Evolutionary conservation across 2,113 vertebrate species (phyloP).

Genomic region (Uropsilus gracilis): DNA sequence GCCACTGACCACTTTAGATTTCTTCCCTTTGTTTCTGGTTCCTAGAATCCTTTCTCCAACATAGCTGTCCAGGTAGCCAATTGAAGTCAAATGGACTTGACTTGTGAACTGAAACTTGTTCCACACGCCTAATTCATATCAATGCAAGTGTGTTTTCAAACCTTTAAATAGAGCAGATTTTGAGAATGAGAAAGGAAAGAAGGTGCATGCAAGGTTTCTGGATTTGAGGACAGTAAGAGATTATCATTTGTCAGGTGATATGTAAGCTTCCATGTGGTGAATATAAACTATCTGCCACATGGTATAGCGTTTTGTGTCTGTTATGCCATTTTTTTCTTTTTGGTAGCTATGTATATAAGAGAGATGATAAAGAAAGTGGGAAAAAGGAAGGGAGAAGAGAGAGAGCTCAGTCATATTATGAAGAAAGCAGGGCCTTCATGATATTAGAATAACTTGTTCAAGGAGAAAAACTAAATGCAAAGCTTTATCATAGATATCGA

Average conservation of each 20-base stretch:
- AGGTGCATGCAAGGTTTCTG: not conserved
- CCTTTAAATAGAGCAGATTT: not conserved
- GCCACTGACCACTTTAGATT: not conserved
- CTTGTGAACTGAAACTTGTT: not conserved
- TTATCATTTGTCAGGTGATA: not conserved
- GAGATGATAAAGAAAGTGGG: no score
- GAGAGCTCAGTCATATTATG: not conserved
- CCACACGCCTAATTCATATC: not conserved
- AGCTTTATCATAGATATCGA: not conserved
- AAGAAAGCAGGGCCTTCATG: not conserved
- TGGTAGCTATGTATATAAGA: not conserved
- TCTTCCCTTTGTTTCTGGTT: not conserved
- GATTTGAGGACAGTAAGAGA: not conserved
- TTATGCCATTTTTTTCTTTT: not conserved
- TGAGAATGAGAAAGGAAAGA: not conserved
- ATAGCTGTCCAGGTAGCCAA: not conserved
- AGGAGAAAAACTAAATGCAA: not conserved
- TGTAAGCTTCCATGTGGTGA: not conserved
- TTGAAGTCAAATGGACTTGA: not conserved
- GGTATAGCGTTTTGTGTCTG: not conserved
- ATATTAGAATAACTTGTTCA: not conserved
- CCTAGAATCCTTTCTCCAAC: not conserved
- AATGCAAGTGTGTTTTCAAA: not conserved
- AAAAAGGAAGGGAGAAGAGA: no score
- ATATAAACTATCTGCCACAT: not conserved